These are phyloP conservation scores for Eupithecia inturbata DNA, from an alignment of 2,888 invertebrate species.

Conservation along the genomic window DNA sequence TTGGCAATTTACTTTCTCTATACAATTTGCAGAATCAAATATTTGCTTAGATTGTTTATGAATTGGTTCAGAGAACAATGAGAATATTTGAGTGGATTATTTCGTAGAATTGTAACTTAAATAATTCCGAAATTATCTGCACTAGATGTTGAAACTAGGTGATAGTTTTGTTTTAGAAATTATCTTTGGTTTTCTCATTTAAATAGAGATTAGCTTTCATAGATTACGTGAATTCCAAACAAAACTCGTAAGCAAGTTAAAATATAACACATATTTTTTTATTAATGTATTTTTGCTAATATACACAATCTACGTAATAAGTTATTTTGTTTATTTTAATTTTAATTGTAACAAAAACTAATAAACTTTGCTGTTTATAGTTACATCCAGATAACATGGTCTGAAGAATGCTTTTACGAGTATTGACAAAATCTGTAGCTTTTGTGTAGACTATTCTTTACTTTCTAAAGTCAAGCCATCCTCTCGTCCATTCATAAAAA, in stretches of 20 bases:
- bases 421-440: not conserved
- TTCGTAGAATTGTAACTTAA: not conserved
- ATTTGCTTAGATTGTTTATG: not conserved
- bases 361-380: not conserved
- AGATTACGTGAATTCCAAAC: not conserved
- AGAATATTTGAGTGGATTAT: not conserved
- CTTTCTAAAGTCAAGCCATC: slow-evolving; percentile 7
- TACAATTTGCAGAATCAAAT: not conserved
- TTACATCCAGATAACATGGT: not conserved
- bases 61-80: not conserved
- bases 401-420: not conserved
- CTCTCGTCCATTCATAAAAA: slow-evolving; percentile 13
- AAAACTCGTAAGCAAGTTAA: not conserved
- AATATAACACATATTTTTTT: too few species aligned
- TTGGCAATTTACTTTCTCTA: not conserved
- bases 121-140: not conserved
- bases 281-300: too few species aligned
- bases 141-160: not conserved
- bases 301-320: too few species aligned
- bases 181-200: not conserved
- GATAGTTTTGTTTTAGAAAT: not conserved
- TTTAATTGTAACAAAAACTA: not conserved
- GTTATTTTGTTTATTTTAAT: too few species aligned
- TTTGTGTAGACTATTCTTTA: not conserved
- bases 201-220: not conserved